Evolutionary conservation across 64 coral and sea anemone species (phyloP), one percentile per base, ranked within the genome.

Genomic region (Montipora foliosa): DNA sequence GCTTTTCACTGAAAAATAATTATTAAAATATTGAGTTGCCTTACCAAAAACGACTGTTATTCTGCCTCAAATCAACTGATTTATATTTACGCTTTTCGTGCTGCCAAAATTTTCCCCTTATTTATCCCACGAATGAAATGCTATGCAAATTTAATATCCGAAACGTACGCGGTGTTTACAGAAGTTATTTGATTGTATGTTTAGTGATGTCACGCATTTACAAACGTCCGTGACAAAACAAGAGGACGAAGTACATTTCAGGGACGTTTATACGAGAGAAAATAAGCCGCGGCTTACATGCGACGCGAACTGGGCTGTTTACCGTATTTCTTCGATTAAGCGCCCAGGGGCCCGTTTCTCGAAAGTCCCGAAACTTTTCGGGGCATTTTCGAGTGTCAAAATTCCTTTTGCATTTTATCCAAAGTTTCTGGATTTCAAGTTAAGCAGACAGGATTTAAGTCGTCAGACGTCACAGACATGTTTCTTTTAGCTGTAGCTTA

Each of bases 121-220:
- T 71, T 20, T 68, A 17, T 4, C 61, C 16, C 45, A 14, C 29
- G 44, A 15, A 81, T 47, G 12, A 58, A 72, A 49, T 86, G 11
- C 19, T 71, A 86, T 86, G 82, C 66, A 86, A 86, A 86, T 86
- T 86, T 86, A 49, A 69, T 71, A 10, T 70, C 24, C 0, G 53
- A 6, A 57, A 57, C 15, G 21, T 67, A 5, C 48, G 58, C 16
- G 44, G 22, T 66, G 60, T 12, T 64, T 84, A 44, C 47, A 37
- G 5, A 44, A 5, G 37, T 16, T 5, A 67, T 2, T 29, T 11
- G 53, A 57, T 57, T 57, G 53, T 8, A 8, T 57, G 53, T 57
- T 0, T 57, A 57, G 53, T 57, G 53, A 11, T 57, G 6, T 11
- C 6, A 8, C 6, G 11, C 53, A 57, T 6, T 8, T 57, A 11